These are phyloP conservation scores for Pseudoatta argentina DNA, from an alignment of 1,140 invertebrate species.

Conservation along the genomic window DNA sequence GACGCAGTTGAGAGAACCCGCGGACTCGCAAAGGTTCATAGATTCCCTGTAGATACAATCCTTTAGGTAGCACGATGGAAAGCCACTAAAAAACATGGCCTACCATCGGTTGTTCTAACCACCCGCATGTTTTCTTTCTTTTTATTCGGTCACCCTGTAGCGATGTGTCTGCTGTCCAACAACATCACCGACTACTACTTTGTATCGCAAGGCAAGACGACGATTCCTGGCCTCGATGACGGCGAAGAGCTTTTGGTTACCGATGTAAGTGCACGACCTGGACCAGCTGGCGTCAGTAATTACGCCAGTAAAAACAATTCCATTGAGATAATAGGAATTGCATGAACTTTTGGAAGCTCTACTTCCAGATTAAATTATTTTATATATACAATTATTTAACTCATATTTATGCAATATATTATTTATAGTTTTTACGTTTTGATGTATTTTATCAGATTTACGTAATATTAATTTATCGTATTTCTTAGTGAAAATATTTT, in stretches of 20 bases:
- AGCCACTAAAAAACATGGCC: slow-evolving; percentile 82
- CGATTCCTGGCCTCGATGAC: slow-evolving; percentile 98
- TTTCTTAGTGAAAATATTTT: not conserved
- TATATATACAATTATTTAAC: too few species aligned
- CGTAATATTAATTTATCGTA: not conserved
- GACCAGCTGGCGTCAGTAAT: slow-evolving; percentile 60
- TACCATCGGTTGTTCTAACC: slow-evolving; percentile 75
- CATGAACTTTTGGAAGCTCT: not conserved
- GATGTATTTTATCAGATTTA: slow-evolving; percentile 4
- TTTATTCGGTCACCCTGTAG: slow-evolving; percentile 86
- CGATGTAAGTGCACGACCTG: slow-evolving; percentile 92
- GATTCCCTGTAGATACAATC: slow-evolving; percentile 41
- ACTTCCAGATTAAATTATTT: not conserved
- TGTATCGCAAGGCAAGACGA: slow-evolving; percentile 98
- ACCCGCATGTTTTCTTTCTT: slow-evolving; percentile 84
- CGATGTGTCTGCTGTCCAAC: slow-evolving; percentile 93
- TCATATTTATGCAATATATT: too few species aligned
- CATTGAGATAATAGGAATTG: not conserved
- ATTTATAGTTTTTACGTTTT: not conserved
- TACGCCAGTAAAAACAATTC: not conserved
- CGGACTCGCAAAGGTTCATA: not conserved
- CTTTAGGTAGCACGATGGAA: slow-evolving; percentile 68
- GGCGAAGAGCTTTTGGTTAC: slow-evolving; percentile 97
- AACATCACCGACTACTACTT: slow-evolving; percentile 96
- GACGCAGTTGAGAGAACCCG: slow-evolving; percentile 13